Evolutionary conservation across 1,140 invertebrate species (phyloP).

Genomic region (Anastrepha obliqua): DNA sequence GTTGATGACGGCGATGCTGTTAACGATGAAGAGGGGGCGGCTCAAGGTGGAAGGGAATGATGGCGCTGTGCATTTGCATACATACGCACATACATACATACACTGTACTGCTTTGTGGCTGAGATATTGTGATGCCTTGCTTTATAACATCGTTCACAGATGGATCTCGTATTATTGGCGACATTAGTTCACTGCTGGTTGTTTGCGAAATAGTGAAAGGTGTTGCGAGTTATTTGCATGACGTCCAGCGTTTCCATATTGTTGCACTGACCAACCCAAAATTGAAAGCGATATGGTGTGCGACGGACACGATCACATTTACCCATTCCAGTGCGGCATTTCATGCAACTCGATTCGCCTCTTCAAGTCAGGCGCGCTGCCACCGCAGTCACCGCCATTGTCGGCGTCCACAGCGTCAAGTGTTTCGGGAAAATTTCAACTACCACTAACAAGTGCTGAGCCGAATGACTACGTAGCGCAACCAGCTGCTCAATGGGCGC

Average conservation of each 20-base stretch:
- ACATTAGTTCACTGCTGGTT: not conserved
- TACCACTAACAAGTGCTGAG: not conserved
- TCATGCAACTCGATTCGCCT: conserved; percentile 13
- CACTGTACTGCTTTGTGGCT: not conserved
- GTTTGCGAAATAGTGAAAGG: conserved; percentile 49
- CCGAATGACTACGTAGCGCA: not conserved
- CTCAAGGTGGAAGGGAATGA: not conserved
- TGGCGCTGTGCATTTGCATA: not conserved
- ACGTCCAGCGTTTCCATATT: conserved; percentile 38
- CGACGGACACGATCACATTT: conserved; percentile 26
- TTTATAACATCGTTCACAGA: not conserved
- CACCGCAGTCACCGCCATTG: not conserved
- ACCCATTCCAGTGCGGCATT: not conserved
- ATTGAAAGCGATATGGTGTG: conserved; percentile 9
- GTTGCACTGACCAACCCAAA: conserved; percentile 36
- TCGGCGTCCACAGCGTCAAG: conserved; percentile 21
- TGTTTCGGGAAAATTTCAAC: conserved; percentile 40
- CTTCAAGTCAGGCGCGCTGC: not conserved
- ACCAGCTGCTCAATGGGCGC: not conserved
- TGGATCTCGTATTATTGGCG: not conserved
- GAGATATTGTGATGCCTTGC: not conserved
- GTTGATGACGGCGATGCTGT: not conserved
- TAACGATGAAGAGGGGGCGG: not conserved
- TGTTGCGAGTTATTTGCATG: conserved; percentile 36
- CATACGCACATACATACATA: not conserved